Percentiles rank a stretch among this genome's conserved stretches.
Evolutionary conservation across 2,113 vertebrate genomes (phyloP).

Genomic region (Tenrec ecaudatus): DNA sequence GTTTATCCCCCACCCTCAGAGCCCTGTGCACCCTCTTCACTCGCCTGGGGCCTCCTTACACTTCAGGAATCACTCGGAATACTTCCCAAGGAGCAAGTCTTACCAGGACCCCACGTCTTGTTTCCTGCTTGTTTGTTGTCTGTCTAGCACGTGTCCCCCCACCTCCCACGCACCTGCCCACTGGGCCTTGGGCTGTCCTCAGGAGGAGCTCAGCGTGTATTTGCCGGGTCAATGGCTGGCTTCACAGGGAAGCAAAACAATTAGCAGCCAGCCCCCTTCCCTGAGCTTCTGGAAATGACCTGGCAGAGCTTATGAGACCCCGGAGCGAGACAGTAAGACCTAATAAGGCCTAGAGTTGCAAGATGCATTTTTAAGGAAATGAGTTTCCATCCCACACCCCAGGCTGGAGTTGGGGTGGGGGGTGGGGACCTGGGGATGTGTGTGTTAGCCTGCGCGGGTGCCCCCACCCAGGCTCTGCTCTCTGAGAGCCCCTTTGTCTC

Average conservation of each 20-base stretch:
- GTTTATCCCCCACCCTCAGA: neutral
- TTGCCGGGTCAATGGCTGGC: neutral
- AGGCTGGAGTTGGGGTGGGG: neutral
- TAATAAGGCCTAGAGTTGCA: constrained; percentile 4
- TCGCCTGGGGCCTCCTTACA: neutral
- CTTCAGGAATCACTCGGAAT: neutral
- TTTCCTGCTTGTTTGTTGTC: neutral
- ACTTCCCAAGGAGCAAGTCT: neutral
- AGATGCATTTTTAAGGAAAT: constrained; percentile 45
- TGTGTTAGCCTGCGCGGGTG: too few relatives aligned
- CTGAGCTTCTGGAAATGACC: constrained; percentile 17
- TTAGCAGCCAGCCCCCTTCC: neutral
- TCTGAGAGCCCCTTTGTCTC: constrained; percentile 66
- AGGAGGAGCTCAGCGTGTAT: too few relatives aligned
- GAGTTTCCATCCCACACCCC: constrained; percentile 51
- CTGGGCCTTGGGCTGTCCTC: too few relatives aligned
- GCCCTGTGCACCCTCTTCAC: neutral
- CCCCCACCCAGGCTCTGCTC: neutral
- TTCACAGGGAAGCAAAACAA: constrained; percentile 19
- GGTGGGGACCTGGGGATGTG: too few relatives aligned
- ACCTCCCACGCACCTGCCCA: too few relatives aligned
- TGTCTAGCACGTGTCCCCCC: neutral
- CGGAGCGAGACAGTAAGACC: neutral
- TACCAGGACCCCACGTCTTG: neutral
- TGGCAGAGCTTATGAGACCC: neutral